Base-by-base conservation (phyloP, 2,888 invertebrate genomes). In the Rhagophthalmus giganteus region DNA sequence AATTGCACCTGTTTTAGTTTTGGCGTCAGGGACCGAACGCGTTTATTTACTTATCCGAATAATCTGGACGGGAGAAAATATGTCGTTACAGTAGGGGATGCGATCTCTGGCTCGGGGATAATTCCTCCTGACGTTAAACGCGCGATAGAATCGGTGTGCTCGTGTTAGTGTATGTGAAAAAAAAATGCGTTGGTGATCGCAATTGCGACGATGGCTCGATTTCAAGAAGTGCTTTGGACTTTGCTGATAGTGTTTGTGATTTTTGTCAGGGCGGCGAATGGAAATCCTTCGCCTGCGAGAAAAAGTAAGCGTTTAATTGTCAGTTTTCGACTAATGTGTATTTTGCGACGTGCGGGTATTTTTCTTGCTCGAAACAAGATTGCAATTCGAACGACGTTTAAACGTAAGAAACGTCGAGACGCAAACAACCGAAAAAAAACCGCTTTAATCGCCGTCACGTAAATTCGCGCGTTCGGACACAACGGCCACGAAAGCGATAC, bases 281-380 rank as follows among this genome's bases (percentile, higher is more conserved):
- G 57, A 28, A 63, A 56, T 41, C 61, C 63, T 24, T 62, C 63
- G 37, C 59, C 63, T 31, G 59, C 57, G 40, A 60, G 61, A 53
- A 61, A 61, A 58, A 60, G 62, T 63, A 61, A 63, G 20, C n/a
- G n/a, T n/a, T n/a, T n/a, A n/a, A n/a, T n/a, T n/a, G n/a, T n/a
- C n/a, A n/a, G n/a, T n/a, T n/a, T n/a, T n/a, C n/a, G n/a, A n/a
- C n/a, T n/a, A n/a, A n/a, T n/a, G n/a, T n/a, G n/a, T n/a, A n/a
- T n/a, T n/a, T n/a, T n/a, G n/a, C n/a, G n/a, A n/a, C n/a, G n/a
- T n/a, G n/a, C n/a, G n/a, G n/a, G n/a, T n/a, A n/a, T n/a, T n/a
- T n/a, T n/a, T n/a, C n/a, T n/a, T n/a, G n/a, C n/a, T n/a, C n/a
- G n/a, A n/a, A n/a, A n/a, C n/a, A n/a, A n/a, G n/a, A n/a, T n/a